phyloP scores from a whole-genome alignment of 1,140 invertebrate genomes.

The Listronotus oregonensis region DNA sequence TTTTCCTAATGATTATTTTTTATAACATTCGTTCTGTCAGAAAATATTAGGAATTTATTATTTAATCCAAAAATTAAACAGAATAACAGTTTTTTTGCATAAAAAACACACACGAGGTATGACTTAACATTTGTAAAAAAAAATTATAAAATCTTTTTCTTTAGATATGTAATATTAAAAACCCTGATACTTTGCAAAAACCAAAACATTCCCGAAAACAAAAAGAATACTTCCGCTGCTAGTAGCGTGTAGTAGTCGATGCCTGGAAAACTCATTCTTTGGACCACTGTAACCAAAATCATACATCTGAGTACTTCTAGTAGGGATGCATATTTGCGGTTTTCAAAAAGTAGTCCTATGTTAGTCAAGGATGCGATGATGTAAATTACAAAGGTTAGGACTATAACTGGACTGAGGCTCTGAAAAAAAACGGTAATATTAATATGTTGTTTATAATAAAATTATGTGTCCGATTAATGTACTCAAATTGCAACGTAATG shows the following conservation, averaged over 20 bases:
- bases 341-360: conserved; percentile 73
- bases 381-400: conserved; percentile 64
- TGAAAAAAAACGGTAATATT: conserved; percentile 55
- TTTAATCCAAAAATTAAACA: too few relatives aligned
- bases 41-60: too few relatives aligned
- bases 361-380: conserved; percentile 69
- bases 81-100: too few relatives aligned
- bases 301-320: conserved; percentile 52
- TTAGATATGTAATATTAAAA: conserved; percentile 42
- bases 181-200: conserved; percentile 52
- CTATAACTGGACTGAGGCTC: conserved; percentile 64
- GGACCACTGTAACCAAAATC: conserved; percentile 48
- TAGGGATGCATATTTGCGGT: conserved; percentile 49
- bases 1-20: too few relatives aligned
- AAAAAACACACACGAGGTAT: too few relatives aligned
- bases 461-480: too few relatives aligned
- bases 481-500: too few relatives aligned
- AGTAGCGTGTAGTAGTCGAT: conserved; percentile 40
- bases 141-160: not conserved
- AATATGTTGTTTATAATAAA: too few relatives aligned
- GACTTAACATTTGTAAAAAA: too few relatives aligned
- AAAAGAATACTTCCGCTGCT: conserved; percentile 53
- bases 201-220: conserved; percentile 57
- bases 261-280: conserved; percentile 45
- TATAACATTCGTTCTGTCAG: too few relatives aligned